Evolutionary conservation across 2,113 vertebrate species (phyloP).

Genomic region (Electrona antarctica): DNA sequence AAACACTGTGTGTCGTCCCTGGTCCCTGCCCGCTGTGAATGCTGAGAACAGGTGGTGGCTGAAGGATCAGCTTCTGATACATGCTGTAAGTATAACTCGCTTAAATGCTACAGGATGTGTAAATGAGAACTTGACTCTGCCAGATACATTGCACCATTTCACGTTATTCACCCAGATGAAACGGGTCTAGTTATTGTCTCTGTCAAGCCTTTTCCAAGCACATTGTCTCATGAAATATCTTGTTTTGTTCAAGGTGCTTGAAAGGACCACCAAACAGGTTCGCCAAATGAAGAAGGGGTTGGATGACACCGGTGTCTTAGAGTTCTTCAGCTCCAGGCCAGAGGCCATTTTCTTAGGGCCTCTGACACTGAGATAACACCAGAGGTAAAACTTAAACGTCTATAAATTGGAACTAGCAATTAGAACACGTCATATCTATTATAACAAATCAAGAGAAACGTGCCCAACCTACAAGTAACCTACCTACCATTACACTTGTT

Average conservation of each 20-base stretch:
- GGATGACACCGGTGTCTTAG: neutral
- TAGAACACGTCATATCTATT: no score
- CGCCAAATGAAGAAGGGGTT: constrained; percentile 1
- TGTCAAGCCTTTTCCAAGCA: no score
- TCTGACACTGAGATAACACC: constrained; percentile 2
- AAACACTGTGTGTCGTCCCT: neutral
- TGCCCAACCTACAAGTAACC: no score
- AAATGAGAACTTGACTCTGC: no score
- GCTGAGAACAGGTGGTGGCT: neutral
- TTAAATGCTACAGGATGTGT: no score
- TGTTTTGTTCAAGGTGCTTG: neutral
- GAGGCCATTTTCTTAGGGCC: constrained; percentile 3
- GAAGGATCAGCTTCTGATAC: neutral
- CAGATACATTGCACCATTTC: no score
- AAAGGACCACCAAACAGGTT: neutral
- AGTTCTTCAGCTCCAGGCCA: constrained; percentile 8
- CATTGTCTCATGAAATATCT: neutral
- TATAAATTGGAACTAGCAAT: no score
- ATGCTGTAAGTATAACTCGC: neutral
- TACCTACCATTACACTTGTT: no score
- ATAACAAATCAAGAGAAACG: no score
- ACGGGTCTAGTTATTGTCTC: no score
- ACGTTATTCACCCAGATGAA: no score
- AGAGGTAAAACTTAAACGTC: neutral
- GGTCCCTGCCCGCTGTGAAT: neutral